A percentile compares a stretch with the other conserved stretches of the same genome.
phyloP scores from a whole-genome alignment of 2,797 vertebrate species.

The Myoxocephalus aenaeus region DNA sequence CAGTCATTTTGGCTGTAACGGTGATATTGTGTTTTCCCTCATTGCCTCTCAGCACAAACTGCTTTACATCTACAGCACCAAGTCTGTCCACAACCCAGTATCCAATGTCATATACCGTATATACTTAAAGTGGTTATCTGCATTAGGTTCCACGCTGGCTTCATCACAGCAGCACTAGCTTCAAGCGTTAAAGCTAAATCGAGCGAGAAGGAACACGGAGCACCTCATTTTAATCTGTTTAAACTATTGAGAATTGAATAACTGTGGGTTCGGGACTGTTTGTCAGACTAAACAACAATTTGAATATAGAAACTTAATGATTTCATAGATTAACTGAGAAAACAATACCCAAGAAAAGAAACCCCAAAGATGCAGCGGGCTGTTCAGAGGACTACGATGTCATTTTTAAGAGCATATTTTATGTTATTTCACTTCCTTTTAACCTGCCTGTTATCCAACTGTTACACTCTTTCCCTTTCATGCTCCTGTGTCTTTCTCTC shows the following conservation, averaged over 20 bases:
- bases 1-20: not conserved
- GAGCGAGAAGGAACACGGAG: too few species aligned
- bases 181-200: too few species aligned
- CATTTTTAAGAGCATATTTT: not conserved
- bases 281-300: too few species aligned
- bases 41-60: not conserved
- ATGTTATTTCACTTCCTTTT: constrained; percentile 27
- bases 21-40: not conserved
- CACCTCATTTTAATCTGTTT: too few species aligned
- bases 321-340: not conserved
- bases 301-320: not conserved
- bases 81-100: not conserved
- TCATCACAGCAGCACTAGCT: not conserved
- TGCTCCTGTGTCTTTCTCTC: constrained; percentile 40
- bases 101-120: too few species aligned
- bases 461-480: constrained; percentile 43
- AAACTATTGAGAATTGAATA: too few species aligned
- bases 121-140: not conserved
- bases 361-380: not conserved
- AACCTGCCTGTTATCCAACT: constrained; percentile 40
- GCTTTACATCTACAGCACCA: not conserved
- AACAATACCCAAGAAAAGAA: not conserved
- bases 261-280: too few species aligned
- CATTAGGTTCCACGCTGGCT: not conserved
- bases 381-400: not conserved